phyloP scores from a whole-genome alignment of 64 coral and sea anemone species.

The Dendronephthya gigantea region DNA sequence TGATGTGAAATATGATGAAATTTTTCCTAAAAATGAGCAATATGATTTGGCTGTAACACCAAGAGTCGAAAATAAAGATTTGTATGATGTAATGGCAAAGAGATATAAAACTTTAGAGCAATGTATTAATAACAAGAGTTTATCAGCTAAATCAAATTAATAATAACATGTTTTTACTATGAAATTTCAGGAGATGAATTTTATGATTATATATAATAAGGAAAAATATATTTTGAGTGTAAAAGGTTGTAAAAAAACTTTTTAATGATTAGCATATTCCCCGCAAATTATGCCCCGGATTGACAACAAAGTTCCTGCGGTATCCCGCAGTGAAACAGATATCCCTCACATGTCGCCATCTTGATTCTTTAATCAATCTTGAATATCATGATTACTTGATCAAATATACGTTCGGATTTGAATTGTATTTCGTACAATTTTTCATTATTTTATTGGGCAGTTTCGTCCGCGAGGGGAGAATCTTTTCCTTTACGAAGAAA shows the following conservation, averaged over 20 bases:
- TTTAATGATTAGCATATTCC: too few relatives aligned
- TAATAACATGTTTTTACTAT: too few relatives aligned
- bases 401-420: too few relatives aligned
- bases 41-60: neutral
- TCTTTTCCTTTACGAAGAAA: neutral
- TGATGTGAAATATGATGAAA: neutral
- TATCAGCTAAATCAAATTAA: neutral
- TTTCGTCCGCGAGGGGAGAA: neutral
- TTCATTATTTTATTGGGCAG: neutral
- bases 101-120: neutral
- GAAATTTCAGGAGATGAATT: too few relatives aligned
- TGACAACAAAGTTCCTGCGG: too few relatives aligned
- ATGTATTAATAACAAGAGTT: neutral
- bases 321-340: too few relatives aligned
- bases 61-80: neutral
- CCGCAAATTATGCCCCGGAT: too few relatives aligned
- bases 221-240: too few relatives aligned
- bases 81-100: neutral
- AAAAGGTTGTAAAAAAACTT: too few relatives aligned
- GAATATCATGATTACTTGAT: too few relatives aligned
- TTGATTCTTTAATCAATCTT: neutral
- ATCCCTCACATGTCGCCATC: too few relatives aligned
- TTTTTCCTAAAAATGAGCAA: neutral
- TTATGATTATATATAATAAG: too few relatives aligned
- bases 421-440: neutral